Percentiles rank a stretch among this genome's conserved stretches.
These are phyloP conservation scores for Lineus longissimus DNA, from an alignment of 1,140 invertebrate genomes.

Conservation along the genomic window DNA sequence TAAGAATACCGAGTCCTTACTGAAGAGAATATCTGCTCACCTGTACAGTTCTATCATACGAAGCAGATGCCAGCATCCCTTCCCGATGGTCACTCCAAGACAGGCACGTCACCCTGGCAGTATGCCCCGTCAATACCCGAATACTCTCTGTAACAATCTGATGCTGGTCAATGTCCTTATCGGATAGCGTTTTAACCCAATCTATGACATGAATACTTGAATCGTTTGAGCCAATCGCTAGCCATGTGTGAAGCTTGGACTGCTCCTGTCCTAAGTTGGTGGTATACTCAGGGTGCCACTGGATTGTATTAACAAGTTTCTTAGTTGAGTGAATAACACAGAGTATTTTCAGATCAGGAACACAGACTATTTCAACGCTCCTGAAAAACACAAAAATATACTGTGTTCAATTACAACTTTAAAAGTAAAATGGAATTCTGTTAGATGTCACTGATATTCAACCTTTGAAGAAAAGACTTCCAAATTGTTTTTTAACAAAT, in stretches of 20 bases:
- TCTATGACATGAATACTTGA: slow-evolving; percentile 60
- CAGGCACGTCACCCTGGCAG: slow-evolving; percentile 59
- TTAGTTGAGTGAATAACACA: slow-evolving; percentile 52
- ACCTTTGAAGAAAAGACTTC: too few relatives aligned
- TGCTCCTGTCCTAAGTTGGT: slow-evolving; percentile 51
- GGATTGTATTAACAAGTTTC: slow-evolving; percentile 63
- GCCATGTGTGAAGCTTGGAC: slow-evolving; percentile 61
- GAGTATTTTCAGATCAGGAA: slow-evolving; percentile 37
- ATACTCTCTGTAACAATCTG: slow-evolving; percentile 20
- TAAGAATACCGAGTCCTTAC: too few relatives aligned
- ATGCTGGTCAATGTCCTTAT: not conserved
- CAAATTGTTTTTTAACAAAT: too few relatives aligned
- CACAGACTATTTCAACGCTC: slow-evolving; percentile 38
- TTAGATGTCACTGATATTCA: too few relatives aligned
- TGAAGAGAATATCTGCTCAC: slow-evolving; percentile 54
- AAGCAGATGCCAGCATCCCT: slow-evolving; percentile 64
- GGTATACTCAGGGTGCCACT: slow-evolving; percentile 69
- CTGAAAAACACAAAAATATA: too few relatives aligned
- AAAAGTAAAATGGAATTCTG: too few relatives aligned
- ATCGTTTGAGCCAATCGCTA: slow-evolving; percentile 64
- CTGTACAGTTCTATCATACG: slow-evolving; percentile 65
- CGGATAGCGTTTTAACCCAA: not conserved
- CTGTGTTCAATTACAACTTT: too few relatives aligned
- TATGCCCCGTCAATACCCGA: slow-evolving; percentile 61
- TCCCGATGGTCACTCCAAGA: slow-evolving; percentile 71